A percentile compares a stretch with the other conserved stretches of the same genome.
phyloP scores from a whole-genome alignment of 2,888 invertebrate genomes.

The Oxycera nigricornis region DNA sequence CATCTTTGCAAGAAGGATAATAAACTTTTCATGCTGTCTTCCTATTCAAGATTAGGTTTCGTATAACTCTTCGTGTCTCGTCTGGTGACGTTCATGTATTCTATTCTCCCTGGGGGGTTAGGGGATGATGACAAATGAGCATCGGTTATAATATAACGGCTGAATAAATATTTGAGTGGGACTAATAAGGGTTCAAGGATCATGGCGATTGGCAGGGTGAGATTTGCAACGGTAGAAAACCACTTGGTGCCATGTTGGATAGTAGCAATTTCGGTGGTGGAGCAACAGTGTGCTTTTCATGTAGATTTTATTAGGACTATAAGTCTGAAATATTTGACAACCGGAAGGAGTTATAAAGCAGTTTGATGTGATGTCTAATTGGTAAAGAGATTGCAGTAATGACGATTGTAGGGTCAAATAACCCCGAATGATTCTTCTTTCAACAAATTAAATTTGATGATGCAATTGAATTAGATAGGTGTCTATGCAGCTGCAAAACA shows the following conservation, averaged over 20 bases:
- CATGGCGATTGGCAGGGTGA: neutral
- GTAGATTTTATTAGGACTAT: constrained; percentile 20
- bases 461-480: too few species aligned
- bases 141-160: constrained; percentile 41
- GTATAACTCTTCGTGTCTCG: constrained; percentile 1
- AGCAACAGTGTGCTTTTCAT: constrained; percentile 1
- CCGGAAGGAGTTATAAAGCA: neutral
- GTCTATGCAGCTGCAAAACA: too few species aligned
- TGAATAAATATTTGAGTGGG: constrained; percentile 42
- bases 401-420: neutral
- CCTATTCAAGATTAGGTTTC: constrained; percentile 5
- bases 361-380: neutral
- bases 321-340: constrained; percentile 8
- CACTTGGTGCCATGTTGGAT: neutral
- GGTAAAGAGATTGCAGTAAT: neutral
- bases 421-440: neutral
- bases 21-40: neutral
- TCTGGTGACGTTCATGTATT: too few species aligned
- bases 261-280: neutral
- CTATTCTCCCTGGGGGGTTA: constrained; percentile 7
- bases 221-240: neutral
- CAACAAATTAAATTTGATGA: neutral
- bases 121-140: constrained; percentile 42
- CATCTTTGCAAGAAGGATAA: neutral
- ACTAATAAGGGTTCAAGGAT: constrained; percentile 38